Evolutionary conservation across 1,140 invertebrate species (phyloP).

Genomic region (Lethocerus indicus): DNA sequence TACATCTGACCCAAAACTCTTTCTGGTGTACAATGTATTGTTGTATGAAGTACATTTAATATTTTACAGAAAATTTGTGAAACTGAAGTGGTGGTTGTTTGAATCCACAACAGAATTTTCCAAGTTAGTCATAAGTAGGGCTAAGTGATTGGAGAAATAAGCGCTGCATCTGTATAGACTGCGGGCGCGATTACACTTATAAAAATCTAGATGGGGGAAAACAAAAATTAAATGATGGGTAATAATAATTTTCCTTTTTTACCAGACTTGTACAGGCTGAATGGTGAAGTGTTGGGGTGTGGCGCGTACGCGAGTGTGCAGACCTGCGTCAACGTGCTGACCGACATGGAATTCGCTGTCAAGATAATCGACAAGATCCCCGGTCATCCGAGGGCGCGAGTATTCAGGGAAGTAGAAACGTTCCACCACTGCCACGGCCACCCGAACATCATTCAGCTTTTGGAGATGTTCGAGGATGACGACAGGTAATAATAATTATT

Average conservation of each 20-base stretch:
- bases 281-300: slow-evolving; percentile 86
- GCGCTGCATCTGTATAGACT: background rate
- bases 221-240: background rate
- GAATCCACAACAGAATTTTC: background rate
- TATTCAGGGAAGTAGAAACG: slow-evolving; percentile 96
- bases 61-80: too few species aligned
- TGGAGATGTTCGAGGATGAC: slow-evolving; percentile 94
- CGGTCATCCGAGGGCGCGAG: slow-evolving; percentile 75
- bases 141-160: background rate
- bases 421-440: slow-evolving; percentile 95
- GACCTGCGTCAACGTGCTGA: slow-evolving; percentile 80
- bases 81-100: too few species aligned
- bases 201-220: background rate
- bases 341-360: slow-evolving; percentile 86
- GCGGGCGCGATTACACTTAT: background rate
- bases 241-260: slow-evolving; percentile 14
- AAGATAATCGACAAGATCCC: slow-evolving; percentile 95
- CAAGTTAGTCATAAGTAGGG: background rate
- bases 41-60: too few species aligned
- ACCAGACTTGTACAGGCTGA: slow-evolving; percentile 86
- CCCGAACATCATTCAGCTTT: slow-evolving; percentile 91
- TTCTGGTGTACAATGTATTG: too few species aligned
- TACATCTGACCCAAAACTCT: too few species aligned
- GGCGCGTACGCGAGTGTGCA: slow-evolving; percentile 93
- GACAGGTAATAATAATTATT: slow-evolving; percentile 35